These are phyloP conservation scores for Vicugna pacos DNA, from an alignment of 2,113 vertebrate genomes.

Conservation along the genomic window DNA sequence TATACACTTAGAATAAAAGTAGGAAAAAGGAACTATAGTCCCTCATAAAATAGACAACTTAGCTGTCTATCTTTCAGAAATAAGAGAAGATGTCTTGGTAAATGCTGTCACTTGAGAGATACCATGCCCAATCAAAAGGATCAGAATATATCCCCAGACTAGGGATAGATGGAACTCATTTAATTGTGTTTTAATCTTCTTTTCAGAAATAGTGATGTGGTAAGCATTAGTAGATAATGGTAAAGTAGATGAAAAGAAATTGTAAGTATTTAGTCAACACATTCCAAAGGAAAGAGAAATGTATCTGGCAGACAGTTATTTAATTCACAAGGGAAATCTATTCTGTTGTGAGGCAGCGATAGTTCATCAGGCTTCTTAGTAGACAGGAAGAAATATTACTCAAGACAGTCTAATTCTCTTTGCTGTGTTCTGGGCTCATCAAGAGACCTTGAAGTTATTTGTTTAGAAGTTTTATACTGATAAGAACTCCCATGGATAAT, in stretches of 20 bases:
- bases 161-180: background rate
- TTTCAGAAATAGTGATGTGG: slow-evolving; percentile 42
- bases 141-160: background rate
- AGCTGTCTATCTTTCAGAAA: background rate
- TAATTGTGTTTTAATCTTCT: slow-evolving; percentile 21
- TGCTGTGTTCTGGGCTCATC: slow-evolving; percentile 32
- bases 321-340: slow-evolving; percentile 48
- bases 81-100: background rate
- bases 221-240: slow-evolving; percentile 23
- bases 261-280: slow-evolving; percentile 51
- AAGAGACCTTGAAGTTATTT: slow-evolving; percentile 45
- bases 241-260: slow-evolving; percentile 1
- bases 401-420: slow-evolving; percentile 61
- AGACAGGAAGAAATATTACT: slow-evolving; percentile 57
- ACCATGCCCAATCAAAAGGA: background rate
- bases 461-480: slow-evolving; percentile 30
- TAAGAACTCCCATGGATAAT: slow-evolving; percentile 5
- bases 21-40: background rate
- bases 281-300: background rate
- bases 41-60: background rate
- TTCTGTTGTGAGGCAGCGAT: slow-evolving; percentile 10
- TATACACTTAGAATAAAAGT: background rate
- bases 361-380: background rate
- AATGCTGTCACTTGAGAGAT: background rate
- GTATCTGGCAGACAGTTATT: background rate